Base-by-base conservation (phyloP, 2,888 invertebrate genomes). In the Bellardia pandia region DNA sequence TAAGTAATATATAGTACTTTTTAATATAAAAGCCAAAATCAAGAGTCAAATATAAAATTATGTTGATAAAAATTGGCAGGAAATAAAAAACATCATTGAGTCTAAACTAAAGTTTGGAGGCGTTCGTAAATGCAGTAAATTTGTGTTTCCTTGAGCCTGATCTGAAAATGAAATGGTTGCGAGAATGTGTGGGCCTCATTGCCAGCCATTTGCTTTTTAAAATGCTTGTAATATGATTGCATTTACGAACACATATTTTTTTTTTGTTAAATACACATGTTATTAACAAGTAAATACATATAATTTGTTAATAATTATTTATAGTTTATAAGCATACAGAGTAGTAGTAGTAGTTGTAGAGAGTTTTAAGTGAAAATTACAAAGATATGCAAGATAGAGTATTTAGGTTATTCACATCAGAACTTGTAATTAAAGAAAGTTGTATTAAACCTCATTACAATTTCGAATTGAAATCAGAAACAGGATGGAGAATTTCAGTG, bases 1-100 rank as follows among this genome's bases (percentile, higher is more conserved):
- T 23, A 76, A 53, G 66, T 80, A 82, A 56, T 87, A 45, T 77
- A 77, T 42, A 13, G 11, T n/a, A 53, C 23, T 30, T 62, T 72
- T 77, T 56, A 72, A 6, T 80, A 79, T 64, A 74, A 58, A 84
- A 80, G 64, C 79, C 75, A 72, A 77, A 74, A 66, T 56, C 9
- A 53, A 48, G 11, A 53, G 53, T 37, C 37, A 23, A 23, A 23
- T 60, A 72, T 23, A 85, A 76, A 60, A 45, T 53, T 62, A 16
- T 68, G 33, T 64, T 40, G n/a, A n/a, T 37, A 42, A 80, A 6
- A 48, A 74, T 81, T 74, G 71, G 71, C 80, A 77, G 58, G 40
- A 23, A 58, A 58, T 58, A 30, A 75, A 58, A 66, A 51, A 62
- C n/a, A 72, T 77, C 42, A 45, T 40, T 53, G 40, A 72, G 48